phyloP scores from a whole-genome alignment of 2,797 vertebrate genomes.

The Anguilla megastoma region DNA sequence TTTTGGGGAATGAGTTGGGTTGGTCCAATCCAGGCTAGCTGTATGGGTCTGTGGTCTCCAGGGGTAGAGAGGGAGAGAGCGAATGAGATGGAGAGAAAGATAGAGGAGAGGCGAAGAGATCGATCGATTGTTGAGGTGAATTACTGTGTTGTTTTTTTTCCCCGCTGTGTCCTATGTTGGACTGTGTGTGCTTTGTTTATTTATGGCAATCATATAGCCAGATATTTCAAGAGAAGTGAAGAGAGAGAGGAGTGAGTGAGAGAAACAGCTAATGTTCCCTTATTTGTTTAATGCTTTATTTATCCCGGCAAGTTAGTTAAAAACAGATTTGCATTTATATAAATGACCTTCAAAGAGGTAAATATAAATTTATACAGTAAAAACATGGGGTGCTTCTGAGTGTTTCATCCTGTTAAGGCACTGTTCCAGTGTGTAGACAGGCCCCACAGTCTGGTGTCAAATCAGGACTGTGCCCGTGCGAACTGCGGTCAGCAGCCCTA shows the following conservation, averaged over 20 bases:
- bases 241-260: background rate
- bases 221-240: background rate
- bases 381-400: too few relatives aligned
- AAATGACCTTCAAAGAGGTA: too few relatives aligned
- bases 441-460: too few relatives aligned
- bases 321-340: too few relatives aligned
- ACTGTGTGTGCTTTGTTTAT: background rate
- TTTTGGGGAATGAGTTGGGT: background rate
- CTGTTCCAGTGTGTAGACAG: too few relatives aligned
- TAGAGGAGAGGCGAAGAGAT: background rate
- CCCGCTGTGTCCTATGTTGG: background rate
- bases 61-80: background rate
- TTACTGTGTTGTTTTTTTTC: background rate
- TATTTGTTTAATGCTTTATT: too few relatives aligned
- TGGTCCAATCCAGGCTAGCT: background rate
- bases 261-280: background rate
- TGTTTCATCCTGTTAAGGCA: too few relatives aligned
- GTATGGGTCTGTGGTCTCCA: background rate
- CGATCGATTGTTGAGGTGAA: background rate
- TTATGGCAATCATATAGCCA: slow-evolving; percentile 4
- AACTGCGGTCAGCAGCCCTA: too few relatives aligned
- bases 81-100: background rate
- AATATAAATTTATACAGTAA: too few relatives aligned
- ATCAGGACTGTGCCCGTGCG: too few relatives aligned
- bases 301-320: too few relatives aligned